Evolutionary conservation across 2,888 invertebrate genomes (phyloP).

Genomic region (Euclidia mi): DNA sequence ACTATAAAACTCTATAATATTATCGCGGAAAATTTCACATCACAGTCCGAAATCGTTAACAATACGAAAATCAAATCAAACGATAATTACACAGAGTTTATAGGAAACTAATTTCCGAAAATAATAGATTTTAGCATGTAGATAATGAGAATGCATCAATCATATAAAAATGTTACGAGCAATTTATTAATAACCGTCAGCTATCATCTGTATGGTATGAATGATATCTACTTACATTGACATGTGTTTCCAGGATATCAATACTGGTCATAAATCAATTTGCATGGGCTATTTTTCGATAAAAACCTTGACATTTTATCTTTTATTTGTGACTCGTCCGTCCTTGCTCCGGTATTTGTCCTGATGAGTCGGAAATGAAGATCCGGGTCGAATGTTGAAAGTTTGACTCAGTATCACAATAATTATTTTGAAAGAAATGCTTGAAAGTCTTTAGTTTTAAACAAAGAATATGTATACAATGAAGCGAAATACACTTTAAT

Average conservation of each 20-base stretch:
- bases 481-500: no score
- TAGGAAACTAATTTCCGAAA: not conserved
- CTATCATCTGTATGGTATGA: slow-evolving; percentile 15
- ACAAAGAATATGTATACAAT: no score
- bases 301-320: slow-evolving; percentile 48
- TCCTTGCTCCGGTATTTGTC: slow-evolving; percentile 68
- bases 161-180: slow-evolving; percentile 13
- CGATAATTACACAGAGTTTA: not conserved
- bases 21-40: no score
- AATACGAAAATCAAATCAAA: not conserved
- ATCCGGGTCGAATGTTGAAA: slow-evolving; percentile 60
- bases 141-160: not conserved
- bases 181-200: slow-evolving; percentile 20
- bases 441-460: no score
- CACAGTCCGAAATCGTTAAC: not conserved
- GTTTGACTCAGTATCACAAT: slow-evolving; percentile 6
- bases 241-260: slow-evolving; percentile 33
- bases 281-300: slow-evolving; percentile 20
- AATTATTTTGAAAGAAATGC: no score
- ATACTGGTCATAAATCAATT: slow-evolving; percentile 37
- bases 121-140: slow-evolving; percentile 2
- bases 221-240: slow-evolving; percentile 22
- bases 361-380: slow-evolving; percentile 44
- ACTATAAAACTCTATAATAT: no score
- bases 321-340: slow-evolving; percentile 39